A percentile compares a stretch with the other conserved stretches of the same genome.
phyloP scores from a whole-genome alignment of 2,797 vertebrate species.

The Crenichthys baileyi region DNA sequence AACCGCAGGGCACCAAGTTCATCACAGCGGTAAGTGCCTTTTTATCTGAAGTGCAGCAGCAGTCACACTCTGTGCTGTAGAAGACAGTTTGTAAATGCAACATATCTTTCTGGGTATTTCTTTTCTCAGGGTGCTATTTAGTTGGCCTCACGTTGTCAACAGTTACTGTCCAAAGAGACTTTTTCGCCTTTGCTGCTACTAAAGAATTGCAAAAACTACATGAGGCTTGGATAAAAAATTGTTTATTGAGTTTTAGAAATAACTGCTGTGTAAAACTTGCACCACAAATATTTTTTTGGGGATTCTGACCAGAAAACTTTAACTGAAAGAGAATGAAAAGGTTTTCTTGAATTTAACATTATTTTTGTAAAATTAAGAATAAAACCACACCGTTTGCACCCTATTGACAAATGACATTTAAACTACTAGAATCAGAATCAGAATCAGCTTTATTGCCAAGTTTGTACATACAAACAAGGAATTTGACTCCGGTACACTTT shows the following conservation, averaged over 20 bases:
- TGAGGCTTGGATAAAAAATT: background rate
- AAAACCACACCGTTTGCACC: too few species aligned
- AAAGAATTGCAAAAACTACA: background rate
- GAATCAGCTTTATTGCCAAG: too few species aligned
- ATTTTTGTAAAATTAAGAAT: background rate
- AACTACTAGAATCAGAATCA: too few species aligned
- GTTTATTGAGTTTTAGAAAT: background rate
- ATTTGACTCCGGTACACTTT: too few species aligned
- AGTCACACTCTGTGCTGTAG: background rate
- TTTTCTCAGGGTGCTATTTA: background rate
- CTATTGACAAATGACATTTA: too few species aligned
- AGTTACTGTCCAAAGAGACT: background rate
- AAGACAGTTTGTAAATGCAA: background rate
- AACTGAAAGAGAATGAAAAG: background rate
- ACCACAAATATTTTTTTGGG: too few species aligned
- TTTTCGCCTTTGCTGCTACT: background rate
- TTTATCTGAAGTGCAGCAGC: background rate
- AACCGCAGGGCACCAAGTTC: slow-evolving; percentile 73
- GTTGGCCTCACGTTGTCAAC: background rate
- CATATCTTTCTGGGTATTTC: background rate
- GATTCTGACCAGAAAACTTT: background rate
- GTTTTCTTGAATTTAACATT: background rate
- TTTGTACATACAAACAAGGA: too few species aligned
- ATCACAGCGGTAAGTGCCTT: slow-evolving; percentile 82
- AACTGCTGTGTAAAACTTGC: background rate